Base-by-base conservation (phyloP, 1,140 invertebrate species). In the Micrasema minimum region DNA sequence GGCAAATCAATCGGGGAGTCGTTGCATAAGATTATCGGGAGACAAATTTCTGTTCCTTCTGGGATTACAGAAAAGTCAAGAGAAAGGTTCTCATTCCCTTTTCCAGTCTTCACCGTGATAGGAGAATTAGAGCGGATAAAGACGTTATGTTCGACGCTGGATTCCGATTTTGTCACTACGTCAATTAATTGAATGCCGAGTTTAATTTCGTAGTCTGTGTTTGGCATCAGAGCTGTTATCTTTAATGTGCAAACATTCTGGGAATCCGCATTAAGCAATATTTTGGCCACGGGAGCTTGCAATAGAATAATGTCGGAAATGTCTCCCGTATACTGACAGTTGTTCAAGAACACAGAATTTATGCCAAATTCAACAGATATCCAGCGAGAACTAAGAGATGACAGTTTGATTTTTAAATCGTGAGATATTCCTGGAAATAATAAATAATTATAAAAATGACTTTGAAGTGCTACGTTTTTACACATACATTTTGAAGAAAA, bases 161-260 rank as follows among this genome's bases (percentile, higher is more conserved):
- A 70, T 7, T 68, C 57, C n/a, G 61, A 46, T 55, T 72, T 69
- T 12, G 74, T 75, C 12, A 75, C 70, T 18, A 72, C 64, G 48
- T 75, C 74, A 23, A 38, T 31, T 14, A 75, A 35, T n/a, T 69
- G 26, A 4, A 72, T 18, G 38, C 45, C 31, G 1, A 75, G 12
- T 18, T 67, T 66, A 7, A 75, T 53, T 9, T 50, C 48, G 14
- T 72, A 66, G 26, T 48, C 35, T 46, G 59, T 66, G 37, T 70
- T 22, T 11, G 62, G 37, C n/a, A 66, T 37, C 38, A 65, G 37
- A 3, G 50, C 31, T 0, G 53, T 59, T 11, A 64, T 41, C 51
- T 64, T 66, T 16, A 72, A 26, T n/a, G 41, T 67, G 20, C 61
- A 69, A 22, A 69, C 46, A 23, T 35, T 69, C 45, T 75, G 66